Conservation (phyloP, 2,797 vertebrate species). For the Manis javanica region DNA sequence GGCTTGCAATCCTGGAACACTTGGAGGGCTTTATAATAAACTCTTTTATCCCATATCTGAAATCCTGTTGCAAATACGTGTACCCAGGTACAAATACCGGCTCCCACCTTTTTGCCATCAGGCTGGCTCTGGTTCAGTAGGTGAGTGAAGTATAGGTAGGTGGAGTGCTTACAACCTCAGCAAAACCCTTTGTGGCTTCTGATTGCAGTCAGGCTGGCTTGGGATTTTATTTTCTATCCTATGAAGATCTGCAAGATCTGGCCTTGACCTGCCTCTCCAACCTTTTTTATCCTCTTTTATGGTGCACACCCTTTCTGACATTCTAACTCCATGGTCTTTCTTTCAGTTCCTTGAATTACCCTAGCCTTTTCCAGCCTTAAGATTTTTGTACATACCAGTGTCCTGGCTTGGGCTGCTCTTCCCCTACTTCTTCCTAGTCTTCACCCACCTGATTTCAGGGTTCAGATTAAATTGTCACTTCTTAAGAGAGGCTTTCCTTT, state of each 20-base stretch:
- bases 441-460: background rate
- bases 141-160: background rate
- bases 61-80: background rate
- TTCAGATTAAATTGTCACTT: conserved; percentile 7
- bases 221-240: background rate
- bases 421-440: background rate
- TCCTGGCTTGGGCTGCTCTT: background rate
- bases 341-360: background rate
- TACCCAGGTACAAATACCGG: background rate
- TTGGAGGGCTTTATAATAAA: background rate
- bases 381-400: background rate
- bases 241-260: background rate
- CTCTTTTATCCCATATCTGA: background rate
- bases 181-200: background rate
- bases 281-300: background rate
- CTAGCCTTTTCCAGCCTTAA: background rate
- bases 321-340: background rate
- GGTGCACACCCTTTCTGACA: background rate
- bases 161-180: background rate
- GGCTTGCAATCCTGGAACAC: background rate
- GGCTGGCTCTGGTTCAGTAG: background rate
- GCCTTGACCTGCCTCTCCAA: background rate
- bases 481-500: background rate
- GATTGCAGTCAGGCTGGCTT: background rate
- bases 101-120: background rate